Evolutionary conservation across 2,888 invertebrate genomes (phyloP).

Genomic region (Polyploca ridens): DNA sequence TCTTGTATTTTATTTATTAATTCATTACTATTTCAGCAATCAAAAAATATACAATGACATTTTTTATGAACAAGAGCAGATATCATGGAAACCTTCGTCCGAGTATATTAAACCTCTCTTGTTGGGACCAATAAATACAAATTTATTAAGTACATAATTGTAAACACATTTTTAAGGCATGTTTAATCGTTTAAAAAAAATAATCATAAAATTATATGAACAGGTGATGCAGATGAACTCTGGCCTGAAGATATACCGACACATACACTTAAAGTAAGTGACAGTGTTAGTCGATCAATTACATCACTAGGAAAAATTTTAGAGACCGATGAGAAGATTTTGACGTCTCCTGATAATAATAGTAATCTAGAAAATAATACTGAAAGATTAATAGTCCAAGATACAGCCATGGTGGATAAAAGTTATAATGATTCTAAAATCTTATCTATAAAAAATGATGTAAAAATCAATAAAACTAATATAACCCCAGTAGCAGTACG

Average conservation of each 20-base stretch:
- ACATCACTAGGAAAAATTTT: conserved; percentile 64
- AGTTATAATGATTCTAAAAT: not conserved
- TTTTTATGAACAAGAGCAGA: conserved; percentile 13
- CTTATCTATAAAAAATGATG: not conserved
- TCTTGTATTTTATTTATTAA: not conserved
- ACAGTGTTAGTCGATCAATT: conserved; percentile 63
- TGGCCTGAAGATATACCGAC: conserved; percentile 60
- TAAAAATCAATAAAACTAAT: conserved; percentile 8
- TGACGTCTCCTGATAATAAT: conserved; percentile 19
- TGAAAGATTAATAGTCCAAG: not conserved
- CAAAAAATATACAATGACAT: not conserved
- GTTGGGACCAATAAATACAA: conserved; percentile 52
- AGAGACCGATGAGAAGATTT: conserved; percentile 57
- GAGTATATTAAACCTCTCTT: conserved; percentile 26
- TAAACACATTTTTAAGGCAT: not conserved
- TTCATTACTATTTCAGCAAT: not conserved
- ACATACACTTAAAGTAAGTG: conserved; percentile 49
- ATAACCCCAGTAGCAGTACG: conserved; percentile 13
- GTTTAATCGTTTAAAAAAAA: not conserved
- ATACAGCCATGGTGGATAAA: not conserved
- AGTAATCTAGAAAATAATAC: conserved; percentile 11
- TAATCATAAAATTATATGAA: conserved; percentile 17
- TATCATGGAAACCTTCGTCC: conserved; percentile 12
- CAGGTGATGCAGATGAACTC: conserved; percentile 67
- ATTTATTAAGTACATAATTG: conserved; percentile 61